These are phyloP conservation scores for Sarcophaga peregrina DNA, from an alignment of 1,140 invertebrate species.

Conservation along the genomic window DNA sequence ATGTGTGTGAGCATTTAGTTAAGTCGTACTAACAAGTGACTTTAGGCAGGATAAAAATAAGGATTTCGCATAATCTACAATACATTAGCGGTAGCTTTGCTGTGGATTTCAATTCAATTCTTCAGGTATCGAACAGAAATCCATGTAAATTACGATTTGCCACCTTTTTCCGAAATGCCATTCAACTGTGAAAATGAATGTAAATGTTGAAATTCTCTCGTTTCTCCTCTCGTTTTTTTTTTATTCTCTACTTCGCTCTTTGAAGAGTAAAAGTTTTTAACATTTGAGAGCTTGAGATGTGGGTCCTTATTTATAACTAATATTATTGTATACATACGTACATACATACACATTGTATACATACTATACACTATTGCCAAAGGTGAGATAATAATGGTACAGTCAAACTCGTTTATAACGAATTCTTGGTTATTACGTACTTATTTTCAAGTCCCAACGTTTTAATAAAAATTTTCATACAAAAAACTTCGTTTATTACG, in stretches of 20 bases:
- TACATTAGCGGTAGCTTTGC: slow-evolving; percentile 68
- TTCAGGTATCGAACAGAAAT: slow-evolving; percentile 65
- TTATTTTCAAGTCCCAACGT: no score
- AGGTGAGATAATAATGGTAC: neutral
- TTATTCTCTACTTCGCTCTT: neutral
- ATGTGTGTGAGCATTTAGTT: slow-evolving; percentile 37
- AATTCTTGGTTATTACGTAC: no score
- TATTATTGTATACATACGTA: neutral
- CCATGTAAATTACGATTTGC: slow-evolving; percentile 67
- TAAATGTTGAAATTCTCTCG: slow-evolving; percentile 22
- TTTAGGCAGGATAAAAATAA: slow-evolving; percentile 52
- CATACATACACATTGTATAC: no score
- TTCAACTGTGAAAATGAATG: slow-evolving; percentile 37
- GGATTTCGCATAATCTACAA: slow-evolving; percentile 67
- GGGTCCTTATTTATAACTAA: neutral
- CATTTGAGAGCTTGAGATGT: slow-evolving; percentile 17
- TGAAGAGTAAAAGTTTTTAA: slow-evolving; percentile 33
- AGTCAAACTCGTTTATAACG: no score
- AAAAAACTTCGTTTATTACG: no score
- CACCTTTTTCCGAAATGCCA: slow-evolving; percentile 54
- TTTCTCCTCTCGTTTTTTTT: neutral
- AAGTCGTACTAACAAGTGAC: slow-evolving; percentile 37
- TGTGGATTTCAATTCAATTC: slow-evolving; percentile 68
- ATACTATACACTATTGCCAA: neutral
- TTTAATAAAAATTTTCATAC: no score